Evolutionary conservation across 2,797 vertebrate genomes (phyloP), one percentile per base, ranked within the genome.

Genomic region (Muscicapa striata): DNA sequence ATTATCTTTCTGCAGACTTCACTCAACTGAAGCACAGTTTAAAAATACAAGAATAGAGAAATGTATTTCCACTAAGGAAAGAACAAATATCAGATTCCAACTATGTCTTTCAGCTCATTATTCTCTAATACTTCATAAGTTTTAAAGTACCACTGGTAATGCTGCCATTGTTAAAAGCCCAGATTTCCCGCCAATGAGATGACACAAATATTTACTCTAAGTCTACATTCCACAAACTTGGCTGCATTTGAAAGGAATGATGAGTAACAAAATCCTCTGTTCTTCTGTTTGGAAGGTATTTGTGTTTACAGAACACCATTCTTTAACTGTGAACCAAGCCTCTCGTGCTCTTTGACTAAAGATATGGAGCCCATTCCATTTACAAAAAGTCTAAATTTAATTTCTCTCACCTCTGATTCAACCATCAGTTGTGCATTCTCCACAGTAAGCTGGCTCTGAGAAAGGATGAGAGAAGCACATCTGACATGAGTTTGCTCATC

Each of bases 161-260:
- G 40, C 23, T 90, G 57, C 43, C 92, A 92, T 80, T 94, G 68
- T 90, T 89, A 94, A 91, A 59, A 93, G 77, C 67, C 87, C 87
- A 94, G 85, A 86, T 93, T 91, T 94, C 96, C 93, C 30, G 32
- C 95, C 91, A 96, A 67, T 62, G 72, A 94, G 93, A 97, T 95
- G 96, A 95, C 64, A 97, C 86, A 93, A 97, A 96, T 87, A 94
- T 97, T 97, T 96, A 97, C 77, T 97, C 89, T 95, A 96, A 95
- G 79, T 90, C 92, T 91, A 84, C 68, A 73, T 92, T 97, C 82
- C 84, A 87, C 93, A 95, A 97, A 94, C 79, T 91, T 95, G 95
- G 95, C 85, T 36, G 59, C 51, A 38, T 96, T 95, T 97, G 95
- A 98, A 98, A 97, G 96, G 94, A 95, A 96, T 15, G 88, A 95